These are phyloP conservation scores for Brevimyrus niger DNA, from an alignment of 2,113 vertebrate species.

Conservation along the genomic window DNA sequence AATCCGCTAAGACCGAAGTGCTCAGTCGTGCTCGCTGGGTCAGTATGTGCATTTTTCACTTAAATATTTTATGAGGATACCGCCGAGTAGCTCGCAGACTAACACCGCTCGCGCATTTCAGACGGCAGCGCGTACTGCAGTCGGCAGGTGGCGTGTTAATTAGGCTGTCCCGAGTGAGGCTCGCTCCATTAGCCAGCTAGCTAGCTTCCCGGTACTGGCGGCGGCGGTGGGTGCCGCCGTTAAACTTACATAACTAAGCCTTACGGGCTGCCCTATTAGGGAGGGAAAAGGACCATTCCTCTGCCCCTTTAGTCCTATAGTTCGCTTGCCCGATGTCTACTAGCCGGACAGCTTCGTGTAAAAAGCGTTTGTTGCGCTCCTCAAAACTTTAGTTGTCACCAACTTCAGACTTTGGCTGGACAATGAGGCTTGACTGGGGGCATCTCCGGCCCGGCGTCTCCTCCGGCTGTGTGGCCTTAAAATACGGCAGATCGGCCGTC, in stretches of 20 bases:
- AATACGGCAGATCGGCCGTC: neutral
- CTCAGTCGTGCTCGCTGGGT: constrained; percentile 49
- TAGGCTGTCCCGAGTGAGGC: neutral
- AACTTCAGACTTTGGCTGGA: neutral
- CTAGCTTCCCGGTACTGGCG: neutral
- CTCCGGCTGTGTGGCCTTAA: neutral
- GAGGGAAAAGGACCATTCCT: neutral
- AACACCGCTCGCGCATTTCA: neutral
- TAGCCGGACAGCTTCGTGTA: neutral
- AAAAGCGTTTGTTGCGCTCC: neutral
- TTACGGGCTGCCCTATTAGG: neutral
- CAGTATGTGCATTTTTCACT: constrained; percentile 35
- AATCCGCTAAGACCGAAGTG: neutral
- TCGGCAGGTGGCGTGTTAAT: constrained; percentile 22
- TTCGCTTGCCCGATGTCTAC: neutral
- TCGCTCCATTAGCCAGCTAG: neutral
- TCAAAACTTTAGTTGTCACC: constrained; percentile 12
- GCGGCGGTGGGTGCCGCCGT: neutral
- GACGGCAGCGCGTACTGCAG: neutral
- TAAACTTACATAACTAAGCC: neutral
- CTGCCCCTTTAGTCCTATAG: neutral
- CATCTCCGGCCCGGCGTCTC: neutral
- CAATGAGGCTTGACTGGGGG: neutral
- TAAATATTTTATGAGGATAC: neutral
- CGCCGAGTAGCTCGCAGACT: neutral